Base-by-base conservation (phyloP, 1,140 invertebrate genomes). In the Euwallacea fornicatus region DNA sequence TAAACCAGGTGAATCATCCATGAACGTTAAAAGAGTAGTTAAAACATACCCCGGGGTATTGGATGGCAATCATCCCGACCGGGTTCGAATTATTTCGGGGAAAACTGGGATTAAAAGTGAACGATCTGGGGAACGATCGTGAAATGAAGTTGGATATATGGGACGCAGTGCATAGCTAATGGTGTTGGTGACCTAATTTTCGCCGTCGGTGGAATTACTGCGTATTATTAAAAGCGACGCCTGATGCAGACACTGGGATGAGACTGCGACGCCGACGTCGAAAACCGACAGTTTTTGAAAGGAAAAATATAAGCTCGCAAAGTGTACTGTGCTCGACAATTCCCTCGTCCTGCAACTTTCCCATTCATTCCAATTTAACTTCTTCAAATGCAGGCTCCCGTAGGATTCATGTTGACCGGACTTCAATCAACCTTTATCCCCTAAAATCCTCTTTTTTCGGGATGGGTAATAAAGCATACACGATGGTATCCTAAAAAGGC, bases 361-460 rank as follows among this genome's bases (percentile, higher is more conserved):
- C 54, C 53, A 66, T 66, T 15, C 50, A 42, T 47, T 66, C 50
- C 64, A 66, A 66, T 66, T 66, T 66, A 66, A 66, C 64, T 66
- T 66, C 64, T 33, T 33, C 21, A 33, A 33, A 33, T 33, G 21
- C 21, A 33, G 21, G 1, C 21, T 33, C 21, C 21, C 21, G 21
- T 4, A 33, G 21, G 21, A 33, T 33, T 33, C 21, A 33, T 33
- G 21, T 33, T 33, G 21, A 33, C 21, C 21, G 21, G 21, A 33
- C 21, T 33, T 33, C 21, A 4, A 33, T 4, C 21, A 33, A 33
- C 21, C 21, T 33, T 33, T 33, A 33, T 33, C 21, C 21, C 21
- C 21, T 33, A 33, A 33, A 33, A 33, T 2, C 21, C 21, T 33
- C 1, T 33, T 33, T 33, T 33, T 33, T n/a, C n/a, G n/a, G 21